Percentiles rank a stretch among this genome's conserved stretches.
Conservation (phyloP, 2,888 invertebrate species). For the Drosophila meridiana region DNA sequence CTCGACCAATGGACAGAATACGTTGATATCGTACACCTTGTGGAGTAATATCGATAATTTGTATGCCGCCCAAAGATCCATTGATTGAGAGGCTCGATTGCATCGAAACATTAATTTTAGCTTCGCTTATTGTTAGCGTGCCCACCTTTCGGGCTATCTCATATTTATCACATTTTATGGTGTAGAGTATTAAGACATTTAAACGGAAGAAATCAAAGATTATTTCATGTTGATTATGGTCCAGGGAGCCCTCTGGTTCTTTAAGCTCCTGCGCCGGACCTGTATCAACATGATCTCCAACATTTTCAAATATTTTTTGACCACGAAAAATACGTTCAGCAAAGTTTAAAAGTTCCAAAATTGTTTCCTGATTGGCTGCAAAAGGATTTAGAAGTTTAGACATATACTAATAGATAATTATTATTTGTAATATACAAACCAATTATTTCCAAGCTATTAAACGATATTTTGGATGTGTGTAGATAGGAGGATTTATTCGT, state of each 20-base stretch:
- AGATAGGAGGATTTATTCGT: constrained; percentile 85
- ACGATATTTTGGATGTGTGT: constrained; percentile 94
- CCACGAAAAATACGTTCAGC: constrained; percentile 89
- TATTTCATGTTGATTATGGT: constrained; percentile 89
- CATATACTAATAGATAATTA: not conserved
- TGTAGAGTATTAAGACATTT: constrained; percentile 93
- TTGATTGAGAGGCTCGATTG: constrained; percentile 87
- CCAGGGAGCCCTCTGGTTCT: constrained; percentile 50
- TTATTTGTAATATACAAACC: constrained; percentile 86
- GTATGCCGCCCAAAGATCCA: constrained; percentile 96
- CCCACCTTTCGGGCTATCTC: constrained; percentile 94
- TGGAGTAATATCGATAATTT: constrained; percentile 94
- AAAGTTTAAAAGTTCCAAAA: constrained; percentile 96
- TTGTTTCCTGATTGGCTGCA: constrained; percentile 96
- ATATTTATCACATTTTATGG: constrained; percentile 90
- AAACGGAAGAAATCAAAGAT: constrained; percentile 97
- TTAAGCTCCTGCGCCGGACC: constrained; percentile 34
- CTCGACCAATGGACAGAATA: constrained; percentile 93
- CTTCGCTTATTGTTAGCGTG: constrained; percentile 96
- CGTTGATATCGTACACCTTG: constrained; percentile 93
- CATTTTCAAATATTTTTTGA: constrained; percentile 60
- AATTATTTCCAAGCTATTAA: constrained; percentile 97
- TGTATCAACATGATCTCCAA: not conserved
- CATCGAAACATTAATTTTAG: constrained; percentile 93
- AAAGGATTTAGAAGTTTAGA: not conserved